Evolutionary conservation across 2,888 invertebrate species (phyloP).

Genomic region (Rhabditoides inermis): DNA sequence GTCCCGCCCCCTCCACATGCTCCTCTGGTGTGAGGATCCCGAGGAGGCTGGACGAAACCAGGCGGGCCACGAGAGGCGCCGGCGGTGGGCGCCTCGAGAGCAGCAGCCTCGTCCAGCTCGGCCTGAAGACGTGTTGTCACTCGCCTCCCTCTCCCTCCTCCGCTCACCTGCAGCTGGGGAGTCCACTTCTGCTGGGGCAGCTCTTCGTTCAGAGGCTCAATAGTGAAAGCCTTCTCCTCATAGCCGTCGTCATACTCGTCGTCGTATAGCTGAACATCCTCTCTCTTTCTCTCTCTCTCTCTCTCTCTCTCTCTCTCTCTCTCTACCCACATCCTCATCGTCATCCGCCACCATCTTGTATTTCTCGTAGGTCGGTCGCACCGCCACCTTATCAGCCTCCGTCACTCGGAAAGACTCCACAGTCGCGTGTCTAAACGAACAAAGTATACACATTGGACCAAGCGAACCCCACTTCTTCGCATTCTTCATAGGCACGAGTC

Average conservation of each 20-base stretch:
- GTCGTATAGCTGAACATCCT: constrained; percentile 16
- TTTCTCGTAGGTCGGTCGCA: constrained; percentile 29
- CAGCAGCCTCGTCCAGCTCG: constrained; percentile 9
- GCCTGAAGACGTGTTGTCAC: not conserved
- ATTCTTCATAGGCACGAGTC: constrained; percentile 3
- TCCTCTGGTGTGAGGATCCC: not conserved
- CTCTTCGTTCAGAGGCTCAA: constrained; percentile 22
- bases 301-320: constrained; percentile 29
- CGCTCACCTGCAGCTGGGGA: not conserved
- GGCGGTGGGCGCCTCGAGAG: too few species aligned
- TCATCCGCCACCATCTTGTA: constrained; percentile 28
- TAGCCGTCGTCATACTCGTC: constrained; percentile 45
- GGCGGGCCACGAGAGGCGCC: too few species aligned
- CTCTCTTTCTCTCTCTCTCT: constrained; percentile 24
- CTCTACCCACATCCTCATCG: constrained; percentile 17
- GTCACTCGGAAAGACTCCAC: constrained; percentile 17
- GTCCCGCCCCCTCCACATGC: not conserved
- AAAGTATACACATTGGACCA: not conserved
- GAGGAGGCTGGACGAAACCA: too few species aligned
- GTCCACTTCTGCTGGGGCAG: not conserved
- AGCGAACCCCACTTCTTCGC: constrained; percentile 1
- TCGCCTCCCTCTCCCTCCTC: not conserved
- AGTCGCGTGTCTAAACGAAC: constrained; percentile 10
- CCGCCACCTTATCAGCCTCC: constrained; percentile 22
- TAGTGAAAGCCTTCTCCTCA: constrained; percentile 26